phyloP scores from a whole-genome alignment of 2,113 vertebrate species.

The Bucco capensis region DNA sequence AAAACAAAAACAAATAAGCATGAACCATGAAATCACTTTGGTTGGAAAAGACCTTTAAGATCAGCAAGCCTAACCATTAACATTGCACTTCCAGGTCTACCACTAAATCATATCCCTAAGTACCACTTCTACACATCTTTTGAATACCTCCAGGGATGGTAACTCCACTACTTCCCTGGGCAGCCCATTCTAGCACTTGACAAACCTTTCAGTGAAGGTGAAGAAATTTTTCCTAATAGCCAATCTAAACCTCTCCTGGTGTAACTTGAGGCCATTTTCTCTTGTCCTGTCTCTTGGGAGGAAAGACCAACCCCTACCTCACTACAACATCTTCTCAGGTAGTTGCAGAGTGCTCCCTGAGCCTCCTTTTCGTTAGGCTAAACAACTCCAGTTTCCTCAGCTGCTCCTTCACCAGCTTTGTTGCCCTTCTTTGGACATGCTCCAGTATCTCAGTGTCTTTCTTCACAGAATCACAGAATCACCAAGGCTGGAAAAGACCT shows the following conservation, averaged over 20 bases:
- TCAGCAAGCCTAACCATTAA: background rate
- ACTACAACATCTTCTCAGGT: background rate
- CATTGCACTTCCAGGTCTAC: background rate
- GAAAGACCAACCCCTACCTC: rapidly evolving
- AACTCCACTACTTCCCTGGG: background rate
- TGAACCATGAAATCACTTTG: background rate
- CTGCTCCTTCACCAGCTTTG: rapidly evolving
- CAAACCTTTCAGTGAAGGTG: background rate
- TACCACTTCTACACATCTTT: background rate
- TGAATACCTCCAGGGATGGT: background rate
- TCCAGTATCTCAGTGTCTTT: background rate
- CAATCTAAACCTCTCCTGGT: background rate
- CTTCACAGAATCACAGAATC: no score
- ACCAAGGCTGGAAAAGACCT: no score
- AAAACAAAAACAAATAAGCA: no score
- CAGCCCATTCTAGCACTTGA: background rate
- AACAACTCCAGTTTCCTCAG: background rate
- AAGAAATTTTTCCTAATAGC: background rate
- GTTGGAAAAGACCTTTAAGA: background rate
- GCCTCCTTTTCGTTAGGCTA: background rate
- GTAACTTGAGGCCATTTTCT: background rate
- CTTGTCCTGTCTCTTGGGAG: background rate
- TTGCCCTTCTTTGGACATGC: rapidly evolving
- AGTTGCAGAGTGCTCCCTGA: background rate
- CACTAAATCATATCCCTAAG: background rate